Evolutionary conservation across 2,113 vertebrate species (phyloP), one percentile per base, ranked within the genome.

Genomic region (Sinocyclocheilus rhinocerous): DNA sequence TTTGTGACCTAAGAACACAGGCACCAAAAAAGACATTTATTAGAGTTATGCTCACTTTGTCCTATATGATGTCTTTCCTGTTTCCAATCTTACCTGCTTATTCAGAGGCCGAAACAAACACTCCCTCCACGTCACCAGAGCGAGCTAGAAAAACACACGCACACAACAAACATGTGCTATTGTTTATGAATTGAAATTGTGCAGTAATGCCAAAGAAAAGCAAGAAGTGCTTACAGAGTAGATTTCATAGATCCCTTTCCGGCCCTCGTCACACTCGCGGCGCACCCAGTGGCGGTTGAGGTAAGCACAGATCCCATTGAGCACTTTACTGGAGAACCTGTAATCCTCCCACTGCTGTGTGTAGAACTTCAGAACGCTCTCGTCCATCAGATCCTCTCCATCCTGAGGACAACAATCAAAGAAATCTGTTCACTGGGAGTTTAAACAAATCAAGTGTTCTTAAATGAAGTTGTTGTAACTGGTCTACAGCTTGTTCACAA

Each of bases 311-410:
- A 99, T 99, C 84, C 98, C 98, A 70, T 99, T 99, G 83, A 99
- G 93, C 85, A 99, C 98, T 94, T 99, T 99, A 92, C 98, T 99
- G 83, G 98, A 99, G 93, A 99, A 99, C 81, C 97, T 96, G 87
- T 99, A 99, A 90, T 99, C 98, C 94, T 99, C 98, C 98, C 98
- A 99, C 88, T 99, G 98, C 76, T 99, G 98, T 24, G 98, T 99
- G 92, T 99, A 99, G 92, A 99, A 99, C 93, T 99, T 99, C 88
- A 99, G 92, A 4, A 99, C 98, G 12, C 97, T 98, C 93, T 99
- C 98, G 42, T 99, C 98, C 98, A 99, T 99, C 88, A 99, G 92
- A 87, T 99, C 98, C 92, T 99, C 98, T 72, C 98, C 98, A 72
- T 99, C 98, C 98, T 99, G 90, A 36, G 84, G 3, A 18, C 1